phyloP scores from a whole-genome alignment of 2,797 vertebrate species.

The Manis crassicaudata region DNA sequence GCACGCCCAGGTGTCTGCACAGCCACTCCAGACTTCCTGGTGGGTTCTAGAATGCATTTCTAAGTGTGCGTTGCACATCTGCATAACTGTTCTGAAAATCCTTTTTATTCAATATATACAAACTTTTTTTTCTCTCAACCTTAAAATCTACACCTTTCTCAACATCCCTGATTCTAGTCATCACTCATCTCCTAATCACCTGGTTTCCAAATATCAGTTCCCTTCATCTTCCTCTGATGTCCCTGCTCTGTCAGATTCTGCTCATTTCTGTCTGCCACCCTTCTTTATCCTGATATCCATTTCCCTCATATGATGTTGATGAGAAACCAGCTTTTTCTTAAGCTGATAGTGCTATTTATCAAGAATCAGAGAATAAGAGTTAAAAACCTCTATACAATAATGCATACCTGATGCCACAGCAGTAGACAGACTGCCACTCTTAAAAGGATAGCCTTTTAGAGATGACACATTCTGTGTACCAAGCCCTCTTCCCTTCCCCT shows the following conservation, averaged over 20 bases:
- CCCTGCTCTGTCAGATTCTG: background rate
- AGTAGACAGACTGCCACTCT: background rate
- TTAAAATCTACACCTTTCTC: background rate
- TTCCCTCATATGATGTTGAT: background rate
- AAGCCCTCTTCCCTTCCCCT: background rate
- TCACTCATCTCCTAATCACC: background rate
- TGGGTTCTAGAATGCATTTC: background rate
- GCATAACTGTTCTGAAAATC: background rate
- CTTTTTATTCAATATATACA: background rate
- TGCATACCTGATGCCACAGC: too few relatives aligned
- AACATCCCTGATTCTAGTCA: background rate
- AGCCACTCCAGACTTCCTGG: fast-evolving
- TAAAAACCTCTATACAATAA: background rate
- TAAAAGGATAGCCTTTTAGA: background rate
- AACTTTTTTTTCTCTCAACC: background rate
- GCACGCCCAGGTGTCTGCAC: background rate
- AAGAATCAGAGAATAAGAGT: background rate
- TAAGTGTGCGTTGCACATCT: background rate
- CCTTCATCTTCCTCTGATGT: background rate
- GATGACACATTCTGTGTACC: background rate
- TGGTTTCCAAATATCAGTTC: background rate
- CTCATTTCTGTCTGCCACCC: background rate
- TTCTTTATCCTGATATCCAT: background rate
- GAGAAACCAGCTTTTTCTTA: background rate
- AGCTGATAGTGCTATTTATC: background rate